A percentile compares a stretch with the other conserved stretches of the same genome.
Evolutionary conservation across 2,888 invertebrate genomes (phyloP).

Genomic region (Balanococcus diminutus): DNA sequence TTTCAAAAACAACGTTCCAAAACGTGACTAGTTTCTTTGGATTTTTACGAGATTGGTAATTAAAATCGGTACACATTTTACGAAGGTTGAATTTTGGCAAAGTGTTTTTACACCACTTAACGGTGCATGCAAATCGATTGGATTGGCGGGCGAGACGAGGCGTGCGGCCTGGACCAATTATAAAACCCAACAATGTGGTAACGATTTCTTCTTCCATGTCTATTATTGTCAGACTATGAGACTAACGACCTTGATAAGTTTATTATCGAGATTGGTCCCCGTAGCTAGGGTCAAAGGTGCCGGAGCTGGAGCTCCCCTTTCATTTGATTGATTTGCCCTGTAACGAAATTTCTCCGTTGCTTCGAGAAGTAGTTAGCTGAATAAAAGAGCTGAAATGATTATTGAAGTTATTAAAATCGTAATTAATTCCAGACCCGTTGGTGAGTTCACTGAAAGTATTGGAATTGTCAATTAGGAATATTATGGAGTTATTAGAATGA

Average conservation of each 20-base stretch:
- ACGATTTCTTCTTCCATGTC: neutral
- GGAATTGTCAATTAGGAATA: too few species aligned
- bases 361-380: too few species aligned
- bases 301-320: neutral
- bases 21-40: constrained; percentile 12
- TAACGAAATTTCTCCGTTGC: neutral
- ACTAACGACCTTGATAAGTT: neutral
- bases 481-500: too few species aligned
- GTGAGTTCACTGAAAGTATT: too few species aligned
- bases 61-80: constrained; percentile 33
- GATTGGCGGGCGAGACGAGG: neutral
- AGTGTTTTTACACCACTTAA: constrained; percentile 12
- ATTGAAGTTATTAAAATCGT: too few species aligned
- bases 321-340: neutral
- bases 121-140: neutral
- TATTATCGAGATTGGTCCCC: neutral
- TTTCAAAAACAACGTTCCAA: neutral
- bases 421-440: too few species aligned
- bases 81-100: constrained; percentile 33
- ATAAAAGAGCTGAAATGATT: too few species aligned
- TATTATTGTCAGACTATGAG: neutral
- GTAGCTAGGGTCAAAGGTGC: neutral
- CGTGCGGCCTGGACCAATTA: neutral
- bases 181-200: constrained; percentile 6
- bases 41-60: constrained; percentile 8